phyloP scores from a whole-genome alignment of 2,888 invertebrate genomes.

The Rotaria magnacalcarata region DNA sequence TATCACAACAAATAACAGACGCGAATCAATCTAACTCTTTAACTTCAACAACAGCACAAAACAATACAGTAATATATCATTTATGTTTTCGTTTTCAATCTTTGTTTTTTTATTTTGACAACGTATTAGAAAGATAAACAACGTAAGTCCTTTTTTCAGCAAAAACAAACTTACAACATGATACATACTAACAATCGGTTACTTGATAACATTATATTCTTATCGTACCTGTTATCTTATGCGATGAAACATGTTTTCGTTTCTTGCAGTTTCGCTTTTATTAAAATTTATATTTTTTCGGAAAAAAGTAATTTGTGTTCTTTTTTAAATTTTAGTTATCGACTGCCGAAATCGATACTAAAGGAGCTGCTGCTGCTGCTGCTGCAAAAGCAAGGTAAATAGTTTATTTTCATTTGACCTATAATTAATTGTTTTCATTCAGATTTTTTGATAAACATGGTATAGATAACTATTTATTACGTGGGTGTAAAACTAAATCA shows the following conservation, averaged over 20 bases:
- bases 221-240: neutral
- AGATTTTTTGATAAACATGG: slow-evolving; percentile 27
- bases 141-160: too few relatives aligned
- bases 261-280: neutral
- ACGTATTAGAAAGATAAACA: too few relatives aligned
- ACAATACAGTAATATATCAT: neutral
- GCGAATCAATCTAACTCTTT: neutral
- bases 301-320: neutral
- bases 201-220: neutral
- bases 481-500: neutral
- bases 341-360: neutral
- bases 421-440: too few relatives aligned
- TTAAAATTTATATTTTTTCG: neutral
- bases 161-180: too few relatives aligned
- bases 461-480: neutral
- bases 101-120: too few relatives aligned
- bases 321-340: neutral
- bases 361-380: neutral
- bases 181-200: neutral
- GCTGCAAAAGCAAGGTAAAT: neutral
- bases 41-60: neutral
- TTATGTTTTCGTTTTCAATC: neutral
- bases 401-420: neutral
- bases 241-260: neutral
- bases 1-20: neutral